Conservation (phyloP, 1,140 invertebrate genomes). For the Tribolium madens region DNA sequence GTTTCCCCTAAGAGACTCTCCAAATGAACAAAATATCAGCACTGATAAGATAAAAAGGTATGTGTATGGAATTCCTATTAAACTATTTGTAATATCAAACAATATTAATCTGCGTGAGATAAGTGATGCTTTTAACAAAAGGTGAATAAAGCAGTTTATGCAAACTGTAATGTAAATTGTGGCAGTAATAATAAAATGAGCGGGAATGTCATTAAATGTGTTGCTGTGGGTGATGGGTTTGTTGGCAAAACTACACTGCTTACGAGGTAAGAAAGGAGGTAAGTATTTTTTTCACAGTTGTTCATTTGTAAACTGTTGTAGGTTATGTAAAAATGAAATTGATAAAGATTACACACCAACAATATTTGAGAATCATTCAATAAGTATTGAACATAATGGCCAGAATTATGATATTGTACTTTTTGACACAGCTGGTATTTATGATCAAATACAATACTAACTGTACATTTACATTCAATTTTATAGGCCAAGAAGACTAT, state of each 20-base stretch:
- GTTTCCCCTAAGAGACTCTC: background rate
- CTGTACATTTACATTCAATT: constrained; percentile 4
- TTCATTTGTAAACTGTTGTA: constrained; percentile 7
- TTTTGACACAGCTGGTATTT: constrained; percentile 43
- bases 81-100: background rate
- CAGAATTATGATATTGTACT: constrained; percentile 32
- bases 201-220: constrained; percentile 22
- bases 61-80: constrained; percentile 8
- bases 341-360: constrained; percentile 36
- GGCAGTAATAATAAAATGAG: background rate
- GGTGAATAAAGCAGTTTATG: constrained; percentile 5
- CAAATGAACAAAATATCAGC: background rate
- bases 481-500: constrained; percentile 45
- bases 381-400: constrained; percentile 7
- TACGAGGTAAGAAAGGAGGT: constrained; percentile 10
- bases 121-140: background rate
- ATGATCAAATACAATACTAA: background rate
- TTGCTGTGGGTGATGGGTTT: constrained; percentile 45
- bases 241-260: constrained; percentile 46
- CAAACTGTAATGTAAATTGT: constrained; percentile 11
- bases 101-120: background rate
- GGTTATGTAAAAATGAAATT: constrained; percentile 12
- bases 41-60: background rate
- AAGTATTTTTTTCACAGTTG: background rate
- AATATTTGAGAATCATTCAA: constrained; percentile 42